phyloP scores from a whole-genome alignment of 2,113 vertebrate species.

The Mormyrus iriodes region DNA sequence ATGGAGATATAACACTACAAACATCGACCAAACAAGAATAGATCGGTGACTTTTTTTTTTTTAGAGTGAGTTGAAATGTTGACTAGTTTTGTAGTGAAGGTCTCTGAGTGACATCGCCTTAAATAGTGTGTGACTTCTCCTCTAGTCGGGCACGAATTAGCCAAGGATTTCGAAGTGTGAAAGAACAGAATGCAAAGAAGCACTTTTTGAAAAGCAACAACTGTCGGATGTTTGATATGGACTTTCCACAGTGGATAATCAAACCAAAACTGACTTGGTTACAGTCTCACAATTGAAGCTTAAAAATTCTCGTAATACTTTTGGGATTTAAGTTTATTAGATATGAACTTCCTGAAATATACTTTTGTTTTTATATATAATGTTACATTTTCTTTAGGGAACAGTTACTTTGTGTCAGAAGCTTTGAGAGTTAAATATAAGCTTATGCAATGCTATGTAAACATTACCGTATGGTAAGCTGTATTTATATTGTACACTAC shows the following conservation, averaged over 20 bases:
- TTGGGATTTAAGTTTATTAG: neutral
- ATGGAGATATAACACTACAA: neutral
- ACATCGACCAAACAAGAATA: neutral
- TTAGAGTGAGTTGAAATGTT: neutral
- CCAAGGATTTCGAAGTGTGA: neutral
- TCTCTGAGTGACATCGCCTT: neutral
- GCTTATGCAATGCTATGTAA: neutral
- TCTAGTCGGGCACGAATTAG: neutral
- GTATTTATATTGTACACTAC: neutral
- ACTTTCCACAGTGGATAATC: neutral
- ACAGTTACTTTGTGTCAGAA: neutral
- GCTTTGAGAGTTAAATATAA: neutral
- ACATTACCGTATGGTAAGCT: neutral
- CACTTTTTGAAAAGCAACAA: neutral
- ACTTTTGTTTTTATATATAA: neutral
- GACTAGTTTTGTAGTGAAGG: neutral
- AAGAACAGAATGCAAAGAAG: neutral
- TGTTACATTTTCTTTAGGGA: neutral
- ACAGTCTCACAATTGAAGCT: neutral
- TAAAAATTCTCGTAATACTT: neutral
- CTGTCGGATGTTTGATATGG: neutral
- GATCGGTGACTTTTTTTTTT: neutral
- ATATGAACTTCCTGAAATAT: neutral
- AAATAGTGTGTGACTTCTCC: neutral
- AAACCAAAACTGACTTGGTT: neutral